Evolutionary conservation across 2,113 vertebrate species (phyloP).

Genomic region (Ammodytes dubius): DNA sequence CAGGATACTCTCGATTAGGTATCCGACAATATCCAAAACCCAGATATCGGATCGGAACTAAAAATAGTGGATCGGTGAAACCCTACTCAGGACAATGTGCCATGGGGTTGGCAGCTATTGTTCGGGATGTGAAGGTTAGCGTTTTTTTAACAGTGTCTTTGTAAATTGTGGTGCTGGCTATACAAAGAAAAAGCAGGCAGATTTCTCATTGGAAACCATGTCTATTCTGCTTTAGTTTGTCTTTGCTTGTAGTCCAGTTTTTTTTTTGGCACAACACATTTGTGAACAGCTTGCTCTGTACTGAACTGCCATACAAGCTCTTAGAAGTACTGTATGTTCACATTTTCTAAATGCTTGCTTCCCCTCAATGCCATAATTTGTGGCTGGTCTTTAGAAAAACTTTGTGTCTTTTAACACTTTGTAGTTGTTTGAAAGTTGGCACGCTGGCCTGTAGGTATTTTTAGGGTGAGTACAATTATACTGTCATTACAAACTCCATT

Average conservation of each 20-base stretch:
- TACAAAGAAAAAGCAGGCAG: neutral
- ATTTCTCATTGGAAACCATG: neutral
- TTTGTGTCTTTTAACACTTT: constrained; percentile 16
- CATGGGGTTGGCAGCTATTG: neutral
- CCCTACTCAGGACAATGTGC: neutral
- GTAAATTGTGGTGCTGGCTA: neutral
- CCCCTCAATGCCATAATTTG: constrained; percentile 31
- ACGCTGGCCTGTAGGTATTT: neutral
- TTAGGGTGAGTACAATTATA: constrained; percentile 10
- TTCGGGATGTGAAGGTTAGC: neutral
- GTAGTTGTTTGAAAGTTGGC: constrained; percentile 26
- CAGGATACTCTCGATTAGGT: no score
- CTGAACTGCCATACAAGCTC: constrained; percentile 7
- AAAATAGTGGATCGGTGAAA: neutral
- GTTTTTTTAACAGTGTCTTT: neutral
- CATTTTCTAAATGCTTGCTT: constrained; percentile 31
- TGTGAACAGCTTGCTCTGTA: constrained; percentile 21
- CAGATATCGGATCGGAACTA: no score
- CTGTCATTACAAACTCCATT: constrained; percentile 1
- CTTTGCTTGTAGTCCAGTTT: neutral
- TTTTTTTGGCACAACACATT: constrained; percentile 12
- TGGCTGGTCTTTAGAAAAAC: constrained; percentile 15
- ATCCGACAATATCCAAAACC: no score
- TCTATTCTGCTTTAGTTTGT: neutral
- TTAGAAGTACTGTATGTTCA: constrained; percentile 16